These are phyloP conservation scores for Octodon degus DNA, from an alignment of 2,113 vertebrate species.

Conservation along the genomic window DNA sequence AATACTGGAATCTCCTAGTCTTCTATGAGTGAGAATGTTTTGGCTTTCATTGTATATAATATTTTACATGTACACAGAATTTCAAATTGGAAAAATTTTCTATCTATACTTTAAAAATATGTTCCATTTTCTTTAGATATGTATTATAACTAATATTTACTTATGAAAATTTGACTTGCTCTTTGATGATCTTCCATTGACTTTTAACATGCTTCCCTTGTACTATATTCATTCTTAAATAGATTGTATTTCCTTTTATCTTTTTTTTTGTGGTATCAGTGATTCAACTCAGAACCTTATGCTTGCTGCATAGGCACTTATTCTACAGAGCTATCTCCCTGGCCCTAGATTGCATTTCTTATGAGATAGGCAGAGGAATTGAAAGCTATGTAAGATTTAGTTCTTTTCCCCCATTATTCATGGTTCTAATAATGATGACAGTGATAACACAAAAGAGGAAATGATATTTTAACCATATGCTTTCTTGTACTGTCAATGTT, in stretches of 20 bases:
- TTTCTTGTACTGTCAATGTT: background rate
- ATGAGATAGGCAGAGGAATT: background rate
- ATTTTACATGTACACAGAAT: background rate
- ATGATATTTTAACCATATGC: background rate
- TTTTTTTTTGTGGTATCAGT: too few species aligned
- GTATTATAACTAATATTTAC: background rate
- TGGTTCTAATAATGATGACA: background rate
- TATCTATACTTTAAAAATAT: background rate
- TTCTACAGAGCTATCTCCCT: too few species aligned
- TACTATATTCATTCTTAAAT: background rate
- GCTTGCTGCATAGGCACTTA: too few species aligned
- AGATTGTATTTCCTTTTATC: accelerated
- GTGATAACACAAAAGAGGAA: background rate
- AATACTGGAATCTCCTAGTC: background rate
- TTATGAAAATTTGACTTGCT: background rate
- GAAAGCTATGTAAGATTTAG: background rate
- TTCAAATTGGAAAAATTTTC: background rate
- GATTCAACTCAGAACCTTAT: too few species aligned
- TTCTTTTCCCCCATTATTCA: background rate
- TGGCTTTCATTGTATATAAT: background rate
- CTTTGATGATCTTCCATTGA: background rate
- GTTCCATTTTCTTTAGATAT: background rate
- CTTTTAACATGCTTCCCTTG: too few species aligned
- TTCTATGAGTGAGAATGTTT: background rate
- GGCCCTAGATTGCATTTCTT: background rate